These are phyloP conservation scores for Chinchilla lanigera DNA, from an alignment of 2,113 vertebrate genomes.

Conservation along the genomic window DNA sequence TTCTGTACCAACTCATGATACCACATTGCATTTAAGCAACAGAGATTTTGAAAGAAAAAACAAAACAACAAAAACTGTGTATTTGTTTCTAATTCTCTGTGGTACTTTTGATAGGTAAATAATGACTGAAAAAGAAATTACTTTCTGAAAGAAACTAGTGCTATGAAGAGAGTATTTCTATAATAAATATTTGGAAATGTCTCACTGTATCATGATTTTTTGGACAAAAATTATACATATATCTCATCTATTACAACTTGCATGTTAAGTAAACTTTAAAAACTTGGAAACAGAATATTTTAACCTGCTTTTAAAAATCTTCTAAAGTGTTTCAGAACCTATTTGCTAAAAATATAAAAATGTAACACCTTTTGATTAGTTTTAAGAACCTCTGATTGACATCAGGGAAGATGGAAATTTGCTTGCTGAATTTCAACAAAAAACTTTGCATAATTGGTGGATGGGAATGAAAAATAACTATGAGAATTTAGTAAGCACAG, in stretches of 20 bases:
- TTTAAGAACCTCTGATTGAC: slow-evolving; percentile 77
- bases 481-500: slow-evolving; percentile 65
- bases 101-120: slow-evolving; percentile 37
- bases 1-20: not conserved
- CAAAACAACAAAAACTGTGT: not conserved
- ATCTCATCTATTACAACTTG: not conserved
- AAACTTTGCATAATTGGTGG: slow-evolving; percentile 78
- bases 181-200: slow-evolving; percentile 61
- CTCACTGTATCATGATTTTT: slow-evolving; percentile 42
- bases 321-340: slow-evolving; percentile 66
- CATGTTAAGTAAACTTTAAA: slow-evolving; percentile 60
- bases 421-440: slow-evolving; percentile 78
- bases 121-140: slow-evolving; percentile 39
- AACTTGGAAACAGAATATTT: slow-evolving; percentile 59
- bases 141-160: slow-evolving; percentile 21
- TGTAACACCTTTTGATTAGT: slow-evolving; percentile 80
- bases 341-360: slow-evolving; percentile 78
- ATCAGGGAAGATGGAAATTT: slow-evolving; percentile 72
- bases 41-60: slow-evolving; percentile 9
- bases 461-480: slow-evolving; percentile 53
- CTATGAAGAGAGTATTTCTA: slow-evolving; percentile 55
- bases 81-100: not conserved
- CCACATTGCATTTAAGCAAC: not conserved
- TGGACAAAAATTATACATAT: not conserved
- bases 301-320: slow-evolving; percentile 50